A percentile compares a stretch with the other conserved stretches of the same genome.
Evolutionary conservation across 2,113 vertebrate genomes (phyloP).

Genomic region (Planiliza haematocheilus): DNA sequence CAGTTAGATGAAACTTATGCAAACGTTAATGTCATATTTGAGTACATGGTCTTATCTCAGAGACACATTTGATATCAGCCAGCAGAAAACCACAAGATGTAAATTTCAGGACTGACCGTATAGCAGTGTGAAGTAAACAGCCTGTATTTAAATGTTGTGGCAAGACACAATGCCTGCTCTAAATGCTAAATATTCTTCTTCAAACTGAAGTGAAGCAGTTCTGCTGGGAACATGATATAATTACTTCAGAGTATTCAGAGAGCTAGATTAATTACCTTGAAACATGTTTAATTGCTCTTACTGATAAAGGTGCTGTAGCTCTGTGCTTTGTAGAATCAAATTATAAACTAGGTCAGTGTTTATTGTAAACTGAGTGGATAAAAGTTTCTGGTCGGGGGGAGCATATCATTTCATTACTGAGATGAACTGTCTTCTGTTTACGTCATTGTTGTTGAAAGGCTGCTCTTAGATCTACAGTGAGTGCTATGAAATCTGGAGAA

Average conservation of each 20-base stretch:
- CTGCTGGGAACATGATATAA: constrained; percentile 37
- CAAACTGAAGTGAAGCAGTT: constrained; percentile 6
- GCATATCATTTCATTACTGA: not conserved
- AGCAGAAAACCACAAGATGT: not conserved
- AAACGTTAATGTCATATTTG: not conserved
- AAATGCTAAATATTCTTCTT: constrained; percentile 21
- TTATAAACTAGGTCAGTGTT: constrained; percentile 5
- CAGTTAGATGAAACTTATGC: not conserved
- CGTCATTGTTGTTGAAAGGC: not conserved
- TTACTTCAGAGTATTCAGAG: constrained; percentile 37
- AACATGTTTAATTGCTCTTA: constrained; percentile 23
- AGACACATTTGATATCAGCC: not conserved
- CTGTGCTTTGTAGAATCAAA: not conserved
- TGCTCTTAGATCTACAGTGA: not conserved
- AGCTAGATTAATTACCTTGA: constrained; percentile 33
- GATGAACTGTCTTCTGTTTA: not conserved
- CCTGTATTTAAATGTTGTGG: constrained; percentile 4
- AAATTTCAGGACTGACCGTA: not conserved
- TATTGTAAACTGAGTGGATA: not conserved
- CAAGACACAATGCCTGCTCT: not conserved
- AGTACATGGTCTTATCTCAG: not conserved
- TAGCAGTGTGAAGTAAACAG: not conserved
- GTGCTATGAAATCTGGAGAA: not conserved
- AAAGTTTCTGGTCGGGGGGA: not conserved
- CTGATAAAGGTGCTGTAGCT: constrained; percentile 17